phyloP scores from a whole-genome alignment of 1,140 invertebrate genomes.

The Whitmania pigra region DNA sequence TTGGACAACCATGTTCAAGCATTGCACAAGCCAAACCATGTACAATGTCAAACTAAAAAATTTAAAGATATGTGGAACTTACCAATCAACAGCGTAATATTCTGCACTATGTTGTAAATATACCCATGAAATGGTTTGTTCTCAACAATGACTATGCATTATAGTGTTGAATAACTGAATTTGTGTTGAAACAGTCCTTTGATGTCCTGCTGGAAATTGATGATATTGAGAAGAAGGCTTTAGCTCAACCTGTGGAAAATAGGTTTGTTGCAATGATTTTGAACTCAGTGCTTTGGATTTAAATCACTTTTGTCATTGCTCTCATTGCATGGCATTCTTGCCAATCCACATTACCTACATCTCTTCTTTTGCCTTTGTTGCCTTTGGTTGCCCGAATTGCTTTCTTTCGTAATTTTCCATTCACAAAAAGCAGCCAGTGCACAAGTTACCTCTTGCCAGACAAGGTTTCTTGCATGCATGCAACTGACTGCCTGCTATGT shows the following conservation, averaged over 20 bases:
- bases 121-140: too few species aligned
- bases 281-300: neutral
- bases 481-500: too few species aligned
- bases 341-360: neutral
- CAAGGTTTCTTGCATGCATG: too few species aligned
- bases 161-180: neutral
- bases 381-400: neutral
- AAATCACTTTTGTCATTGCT: too few species aligned
- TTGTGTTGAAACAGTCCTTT: conserved; percentile 33
- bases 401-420: too few species aligned
- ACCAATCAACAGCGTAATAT: neutral
- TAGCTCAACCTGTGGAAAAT: conserved; percentile 35
- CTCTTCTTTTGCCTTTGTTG: neutral
- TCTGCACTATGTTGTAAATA: neutral
- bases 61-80: neutral
- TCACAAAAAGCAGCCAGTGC: too few species aligned
- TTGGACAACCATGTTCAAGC: too few species aligned
- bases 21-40: too few species aligned
- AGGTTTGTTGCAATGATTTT: conserved; percentile 28
- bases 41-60: neutral
- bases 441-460: too few species aligned
- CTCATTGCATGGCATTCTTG: too few species aligned
- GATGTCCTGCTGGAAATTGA: conserved; percentile 37
- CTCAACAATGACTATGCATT: too few species aligned
- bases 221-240: conserved; percentile 38